These are phyloP conservation scores for Corythoichthys intestinalis DNA, from an alignment of 2,113 vertebrate genomes.

Conservation along the genomic window DNA sequence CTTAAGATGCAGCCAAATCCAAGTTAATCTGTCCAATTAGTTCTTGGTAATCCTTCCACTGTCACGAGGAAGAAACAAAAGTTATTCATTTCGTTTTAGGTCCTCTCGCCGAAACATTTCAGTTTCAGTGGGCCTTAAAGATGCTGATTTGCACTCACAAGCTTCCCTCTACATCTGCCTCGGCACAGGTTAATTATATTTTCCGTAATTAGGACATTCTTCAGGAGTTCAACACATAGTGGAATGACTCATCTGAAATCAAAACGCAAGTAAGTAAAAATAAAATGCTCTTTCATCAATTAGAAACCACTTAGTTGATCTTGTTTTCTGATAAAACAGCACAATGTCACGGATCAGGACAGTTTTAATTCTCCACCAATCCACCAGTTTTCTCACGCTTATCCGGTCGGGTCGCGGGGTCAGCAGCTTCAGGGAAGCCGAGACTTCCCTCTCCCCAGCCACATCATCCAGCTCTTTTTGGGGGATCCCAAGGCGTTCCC, in stretches of 20 bases:
- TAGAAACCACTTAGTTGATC: background rate
- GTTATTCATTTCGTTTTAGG: conserved; percentile 27
- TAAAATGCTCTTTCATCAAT: background rate
- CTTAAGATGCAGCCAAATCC: conserved; percentile 56
- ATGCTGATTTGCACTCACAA: conserved; percentile 21
- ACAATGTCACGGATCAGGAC: background rate
- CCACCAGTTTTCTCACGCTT: too few species aligned
- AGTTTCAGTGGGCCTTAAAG: conserved; percentile 29
- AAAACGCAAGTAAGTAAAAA: background rate
- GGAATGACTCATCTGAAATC: background rate
- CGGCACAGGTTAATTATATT: conserved; percentile 12
- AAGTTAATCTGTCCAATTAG: conserved; percentile 70
- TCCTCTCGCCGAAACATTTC: conserved; percentile 17
- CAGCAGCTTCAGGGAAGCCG: too few species aligned
- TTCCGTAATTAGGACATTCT: background rate
- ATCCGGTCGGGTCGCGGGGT: too few species aligned
- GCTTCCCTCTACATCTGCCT: conserved; percentile 9
- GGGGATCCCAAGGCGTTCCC: too few species aligned
- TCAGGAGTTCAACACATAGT: background rate
- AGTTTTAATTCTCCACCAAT: background rate
- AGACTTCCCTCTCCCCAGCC: too few species aligned
- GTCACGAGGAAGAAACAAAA: conserved; percentile 54
- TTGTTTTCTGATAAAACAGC: background rate
- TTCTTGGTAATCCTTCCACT: conserved; percentile 63
- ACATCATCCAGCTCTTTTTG: too few species aligned